phyloP scores from a whole-genome alignment of 2,888 invertebrate species.

The Podabrus alpinus region DNA sequence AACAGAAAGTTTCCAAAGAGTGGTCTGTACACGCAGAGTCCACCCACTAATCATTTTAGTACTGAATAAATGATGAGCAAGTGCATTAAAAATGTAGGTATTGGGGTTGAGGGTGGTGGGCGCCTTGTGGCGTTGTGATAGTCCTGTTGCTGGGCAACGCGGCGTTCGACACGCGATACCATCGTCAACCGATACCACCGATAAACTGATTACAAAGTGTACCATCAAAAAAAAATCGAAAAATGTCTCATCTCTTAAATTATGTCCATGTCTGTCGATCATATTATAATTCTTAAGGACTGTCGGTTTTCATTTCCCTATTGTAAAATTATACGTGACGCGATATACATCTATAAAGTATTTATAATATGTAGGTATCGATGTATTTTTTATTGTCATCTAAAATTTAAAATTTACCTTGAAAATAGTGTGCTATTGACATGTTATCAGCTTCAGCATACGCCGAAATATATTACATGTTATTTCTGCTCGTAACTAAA shows the following conservation, averaged over 20 bases:
- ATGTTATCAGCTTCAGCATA: background rate
- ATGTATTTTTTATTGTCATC: background rate
- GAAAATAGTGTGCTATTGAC: background rate
- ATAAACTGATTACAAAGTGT: conserved; percentile 35
- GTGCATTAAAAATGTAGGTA: conserved; percentile 52
- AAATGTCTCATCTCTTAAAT: conserved; percentile 28
- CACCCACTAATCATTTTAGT: conserved; percentile 53
- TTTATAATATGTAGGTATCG: too few species aligned
- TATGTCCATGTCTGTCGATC: conserved; percentile 29
- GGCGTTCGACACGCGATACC: conserved; percentile 51
- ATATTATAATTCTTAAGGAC: conserved; percentile 1
- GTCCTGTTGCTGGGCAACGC: conserved; percentile 50
- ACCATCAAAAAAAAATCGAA: conserved; percentile 25
- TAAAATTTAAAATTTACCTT: background rate
- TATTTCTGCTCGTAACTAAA: background rate
- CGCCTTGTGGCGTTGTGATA: conserved; percentile 47
- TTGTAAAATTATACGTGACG: background rate
- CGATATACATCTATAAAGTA: too few species aligned
- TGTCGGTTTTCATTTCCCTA: background rate
- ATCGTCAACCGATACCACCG: conserved; percentile 51
- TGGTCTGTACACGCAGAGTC: conserved; percentile 44
- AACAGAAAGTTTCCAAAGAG: conserved; percentile 40
- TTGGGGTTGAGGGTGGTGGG: conserved; percentile 40
- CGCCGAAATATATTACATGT: background rate
- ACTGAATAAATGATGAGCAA: conserved; percentile 53